Evolutionary conservation across 2,113 vertebrate genomes (phyloP), one percentile per base, ranked within the genome.

Genomic region (Dicaeum eximium): DNA sequence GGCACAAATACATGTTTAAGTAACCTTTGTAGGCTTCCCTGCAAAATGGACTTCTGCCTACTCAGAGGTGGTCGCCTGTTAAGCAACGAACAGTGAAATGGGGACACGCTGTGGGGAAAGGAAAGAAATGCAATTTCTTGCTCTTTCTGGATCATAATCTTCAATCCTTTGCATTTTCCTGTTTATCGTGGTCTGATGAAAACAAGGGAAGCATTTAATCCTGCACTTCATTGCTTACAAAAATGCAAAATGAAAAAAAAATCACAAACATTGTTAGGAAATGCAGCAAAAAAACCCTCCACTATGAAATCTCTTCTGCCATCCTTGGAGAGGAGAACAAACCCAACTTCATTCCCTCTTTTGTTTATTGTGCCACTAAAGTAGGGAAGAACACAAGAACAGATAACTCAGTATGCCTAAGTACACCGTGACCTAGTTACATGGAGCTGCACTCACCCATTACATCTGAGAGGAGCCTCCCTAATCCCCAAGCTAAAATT

Each of bases 81-180:
- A n/a, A 65, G 31, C 37, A 60, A 27, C 6, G 8, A 80, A 33
- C 21, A 89, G 84, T 61, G 90, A 91, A 90, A 89, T 69, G 73
- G 78, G 53, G 91, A 95, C 95, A 69, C 89, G 70, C 62, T 87
- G 94, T 97, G 96, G 96, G 91, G 78, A 91, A 95, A 82, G 42
- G 50, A 61, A 80, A 85, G 94, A 94, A 95, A 94, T 70, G 87
- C 93, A 95, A 57, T 85, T 91, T 87, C 65, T 78, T 57, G 23
- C 2, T 2, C 42, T 44, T 80, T 72, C 40, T 90, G 87, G 31
- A 75, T 69, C 83, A 75, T 72, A 3, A 6, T 64, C 28, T 91
- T 62, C 56, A 80, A 62, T 65, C 38, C 62, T 93, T 80, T 61
- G 38, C 33, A n/a, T 91, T 66, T 88, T 77, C 42, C 33, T 72